Evolutionary conservation across 2,797 vertebrate species (phyloP), one percentile per base, ranked within the genome.

Genomic region (Girardinus metallicus): DNA sequence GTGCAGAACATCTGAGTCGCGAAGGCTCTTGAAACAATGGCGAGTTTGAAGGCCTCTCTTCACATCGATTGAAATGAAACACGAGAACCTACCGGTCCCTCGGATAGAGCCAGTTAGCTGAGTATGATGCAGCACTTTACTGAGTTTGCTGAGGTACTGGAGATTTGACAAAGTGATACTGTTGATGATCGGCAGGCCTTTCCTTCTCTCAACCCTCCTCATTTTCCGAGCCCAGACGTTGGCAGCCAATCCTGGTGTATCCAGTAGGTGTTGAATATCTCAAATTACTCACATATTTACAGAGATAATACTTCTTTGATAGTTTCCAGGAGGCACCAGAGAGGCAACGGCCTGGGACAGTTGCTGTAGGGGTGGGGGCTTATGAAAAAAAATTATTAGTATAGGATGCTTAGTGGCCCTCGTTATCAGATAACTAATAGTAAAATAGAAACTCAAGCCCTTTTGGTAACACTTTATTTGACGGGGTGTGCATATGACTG

Each of bases 241-340:
- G 51, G 77, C 72, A 43, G 80, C 82, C 81, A 88, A 85, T 86
- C 75, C 89, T 82, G 74, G 83, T 47, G 78, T 87, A 92, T 92
- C 86, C 81, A 79, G 83, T 90, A 89, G 87, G 94, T 95, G 93
- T 95, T 87, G 93, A 90, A 94, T 95, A 91, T 85, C 91, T 94
- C 68, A 89, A 92, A 94, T 95, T 83, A 93, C 91, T 93, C 78
- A 74, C 86, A 94, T 95, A 91, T 94, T 93, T 94, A 91, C 49
- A 80, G 73, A 90, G 81, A 92, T 91, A 94, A 93, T 90, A 88
- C 74, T 82, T 81, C 93, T 93, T 95, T 93, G 84, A 93, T 92
- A 74, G 80, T 60, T 62, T 64, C 39, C 49, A 13, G 51, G 78
- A 49, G 80, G 85, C 86, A 83, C 75, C 68, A 75, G 86, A 78